Conservation (phyloP, 2,113 vertebrate genomes). For the Cyphomyrus plagiostoma region DNA sequence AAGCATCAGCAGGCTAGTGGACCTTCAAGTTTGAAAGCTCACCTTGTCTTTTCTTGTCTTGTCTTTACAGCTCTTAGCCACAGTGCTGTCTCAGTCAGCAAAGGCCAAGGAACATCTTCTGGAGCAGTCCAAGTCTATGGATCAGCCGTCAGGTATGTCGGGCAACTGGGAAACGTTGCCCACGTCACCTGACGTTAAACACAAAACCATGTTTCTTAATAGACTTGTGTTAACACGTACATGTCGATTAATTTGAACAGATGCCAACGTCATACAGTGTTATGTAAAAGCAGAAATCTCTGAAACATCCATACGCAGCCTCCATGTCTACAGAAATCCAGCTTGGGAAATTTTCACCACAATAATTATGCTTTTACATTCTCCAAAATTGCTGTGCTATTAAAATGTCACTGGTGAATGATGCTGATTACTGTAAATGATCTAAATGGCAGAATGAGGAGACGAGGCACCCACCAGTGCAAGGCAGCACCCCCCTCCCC, state of each 20-base stretch:
- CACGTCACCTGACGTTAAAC: not conserved
- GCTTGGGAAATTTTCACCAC: not conserved
- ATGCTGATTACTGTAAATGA: not conserved
- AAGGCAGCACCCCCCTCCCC: not conserved
- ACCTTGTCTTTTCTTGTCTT: slow-evolving; percentile 22
- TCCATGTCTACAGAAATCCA: not conserved
- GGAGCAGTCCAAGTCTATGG: slow-evolving; percentile 80
- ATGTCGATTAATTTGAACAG: not conserved
- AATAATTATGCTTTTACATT: not conserved
- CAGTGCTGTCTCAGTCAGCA: slow-evolving; percentile 88
- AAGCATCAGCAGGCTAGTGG: not conserved
- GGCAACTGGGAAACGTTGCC: slow-evolving; percentile 23
- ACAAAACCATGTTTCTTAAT: not conserved
- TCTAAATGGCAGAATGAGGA: not conserved
- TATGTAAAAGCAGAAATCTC: not conserved
- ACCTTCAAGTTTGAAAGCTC: not conserved
- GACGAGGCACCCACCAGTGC: not conserved
- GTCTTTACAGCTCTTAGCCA: slow-evolving; percentile 76
- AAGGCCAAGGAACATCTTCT: slow-evolving; percentile 76
- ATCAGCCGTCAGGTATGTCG: slow-evolving; percentile 67
- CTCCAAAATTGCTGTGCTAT: not conserved
- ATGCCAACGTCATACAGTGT: not conserved
- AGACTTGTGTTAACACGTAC: not conserved
- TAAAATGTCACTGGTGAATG: not conserved
- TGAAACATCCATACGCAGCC: not conserved